phyloP scores from a whole-genome alignment of 2,113 vertebrate genomes.

The Tupaia tana region DNA sequence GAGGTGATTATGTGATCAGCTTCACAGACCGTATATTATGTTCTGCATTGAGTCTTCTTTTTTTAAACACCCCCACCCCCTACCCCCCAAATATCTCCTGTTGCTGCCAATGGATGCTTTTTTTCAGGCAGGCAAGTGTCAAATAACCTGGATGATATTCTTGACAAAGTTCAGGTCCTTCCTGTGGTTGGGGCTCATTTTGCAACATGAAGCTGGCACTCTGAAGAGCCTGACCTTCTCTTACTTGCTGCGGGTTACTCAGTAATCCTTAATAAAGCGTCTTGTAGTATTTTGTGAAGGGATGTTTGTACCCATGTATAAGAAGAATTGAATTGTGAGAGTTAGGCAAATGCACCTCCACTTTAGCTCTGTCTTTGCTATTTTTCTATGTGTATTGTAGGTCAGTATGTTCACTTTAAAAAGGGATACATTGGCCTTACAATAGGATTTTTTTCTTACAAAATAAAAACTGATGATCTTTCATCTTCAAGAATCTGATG shows the following conservation, averaged over 20 bases:
- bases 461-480: slow-evolving; percentile 5
- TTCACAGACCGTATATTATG: neutral
- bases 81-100: neutral
- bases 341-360: neutral
- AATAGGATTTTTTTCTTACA: slow-evolving; percentile 46
- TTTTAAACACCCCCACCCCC: neutral
- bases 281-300: slow-evolving; percentile 57
- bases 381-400: slow-evolving; percentile 2
- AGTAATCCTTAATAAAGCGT: neutral
- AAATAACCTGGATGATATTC: neutral
- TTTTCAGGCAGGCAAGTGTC: neutral
- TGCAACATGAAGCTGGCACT: neutral
- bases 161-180: neutral
- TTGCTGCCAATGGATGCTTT: neutral
- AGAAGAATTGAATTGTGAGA: neutral
- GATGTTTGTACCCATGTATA: neutral
- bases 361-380: neutral
- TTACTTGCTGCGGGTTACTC: neutral
- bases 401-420: neutral
- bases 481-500: slow-evolving; percentile 83
- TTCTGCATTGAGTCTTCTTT: neutral
- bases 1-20: neutral
- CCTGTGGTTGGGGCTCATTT: neutral
- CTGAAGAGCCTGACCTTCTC: neutral
- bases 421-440: neutral